phyloP scores from a whole-genome alignment of 2,888 invertebrate genomes.

The Perithous albicinctus region DNA sequence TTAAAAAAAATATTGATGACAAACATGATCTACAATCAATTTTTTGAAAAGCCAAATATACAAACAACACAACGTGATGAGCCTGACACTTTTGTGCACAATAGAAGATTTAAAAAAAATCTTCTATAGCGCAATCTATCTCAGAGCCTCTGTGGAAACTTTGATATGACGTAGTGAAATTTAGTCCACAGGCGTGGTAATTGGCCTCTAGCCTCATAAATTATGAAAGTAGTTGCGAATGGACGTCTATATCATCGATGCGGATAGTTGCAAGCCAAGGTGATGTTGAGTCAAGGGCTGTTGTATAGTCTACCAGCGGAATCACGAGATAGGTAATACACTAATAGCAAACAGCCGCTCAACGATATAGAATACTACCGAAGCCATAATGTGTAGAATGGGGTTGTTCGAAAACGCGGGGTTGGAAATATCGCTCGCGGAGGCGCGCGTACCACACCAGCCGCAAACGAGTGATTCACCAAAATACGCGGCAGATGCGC shows the following conservation, averaged over 20 bases:
- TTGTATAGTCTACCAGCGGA: conserved; percentile 47
- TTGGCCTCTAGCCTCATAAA: conserved; percentile 9
- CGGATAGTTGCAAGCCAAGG: background rate
- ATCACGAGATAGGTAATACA: conserved; percentile 77
- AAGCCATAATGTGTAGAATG: conserved; percentile 80
- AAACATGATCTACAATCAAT: too few species aligned
- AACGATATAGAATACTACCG: conserved; percentile 73
- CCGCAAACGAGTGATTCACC: conserved; percentile 81
- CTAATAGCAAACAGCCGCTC: conserved; percentile 79
- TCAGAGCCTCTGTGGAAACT: background rate
- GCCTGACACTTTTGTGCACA: background rate
- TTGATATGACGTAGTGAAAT: background rate
- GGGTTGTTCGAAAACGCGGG: conserved; percentile 47
- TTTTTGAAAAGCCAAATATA: background rate
- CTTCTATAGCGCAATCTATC: background rate
- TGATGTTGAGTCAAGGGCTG: background rate
- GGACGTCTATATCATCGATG: background rate
- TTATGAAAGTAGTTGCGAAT: conserved; percentile 10
- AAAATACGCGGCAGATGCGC: conserved; percentile 82
- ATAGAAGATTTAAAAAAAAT: too few species aligned
- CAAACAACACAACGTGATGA: background rate
- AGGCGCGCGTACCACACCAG: conserved; percentile 33
- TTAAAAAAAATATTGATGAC: too few species aligned
- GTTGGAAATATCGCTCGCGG: conserved; percentile 54
- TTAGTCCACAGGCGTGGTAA: background rate